These are phyloP conservation scores for Pelobates cultripes DNA, from an alignment of 2,797 vertebrate species.

Conservation along the genomic window DNA sequence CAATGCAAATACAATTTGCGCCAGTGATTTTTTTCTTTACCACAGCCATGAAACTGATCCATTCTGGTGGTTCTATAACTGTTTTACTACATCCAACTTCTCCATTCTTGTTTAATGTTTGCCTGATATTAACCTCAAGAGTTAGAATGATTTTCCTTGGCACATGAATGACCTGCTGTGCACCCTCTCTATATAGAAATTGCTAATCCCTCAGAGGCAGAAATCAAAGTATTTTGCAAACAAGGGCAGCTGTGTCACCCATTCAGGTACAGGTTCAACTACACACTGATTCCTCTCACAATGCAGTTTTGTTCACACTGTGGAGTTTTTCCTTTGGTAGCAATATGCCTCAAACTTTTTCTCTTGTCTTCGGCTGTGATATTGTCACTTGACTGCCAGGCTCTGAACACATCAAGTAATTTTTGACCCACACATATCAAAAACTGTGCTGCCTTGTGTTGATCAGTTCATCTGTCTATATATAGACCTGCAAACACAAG, in stretches of 20 bases:
- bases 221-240: too few relatives aligned
- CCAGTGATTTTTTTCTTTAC: conserved; percentile 2
- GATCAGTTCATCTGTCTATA: too few relatives aligned
- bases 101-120: neutral
- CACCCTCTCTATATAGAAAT: neutral
- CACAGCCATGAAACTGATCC: neutral
- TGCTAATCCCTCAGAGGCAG: neutral
- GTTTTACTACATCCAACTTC: neutral
- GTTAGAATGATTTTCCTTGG: neutral
- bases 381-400: neutral
- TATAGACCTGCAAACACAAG: too few relatives aligned
- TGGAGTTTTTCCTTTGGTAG: neutral
- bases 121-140: too few relatives aligned
- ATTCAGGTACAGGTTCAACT: neutral
- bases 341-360: neutral
- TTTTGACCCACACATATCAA: too few relatives aligned
- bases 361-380: neutral
- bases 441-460: too few relatives aligned
- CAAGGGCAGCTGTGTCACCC: too few relatives aligned
- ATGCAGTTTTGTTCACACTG: neutral
- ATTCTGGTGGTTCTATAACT: neutral
- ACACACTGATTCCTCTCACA: neutral
- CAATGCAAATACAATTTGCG: neutral
- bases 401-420: too few relatives aligned
- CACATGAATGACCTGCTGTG: neutral